phyloP scores from a whole-genome alignment of 35 echinoderm and acorn worm genomes.

The Eucidaris tribuloides region DNA sequence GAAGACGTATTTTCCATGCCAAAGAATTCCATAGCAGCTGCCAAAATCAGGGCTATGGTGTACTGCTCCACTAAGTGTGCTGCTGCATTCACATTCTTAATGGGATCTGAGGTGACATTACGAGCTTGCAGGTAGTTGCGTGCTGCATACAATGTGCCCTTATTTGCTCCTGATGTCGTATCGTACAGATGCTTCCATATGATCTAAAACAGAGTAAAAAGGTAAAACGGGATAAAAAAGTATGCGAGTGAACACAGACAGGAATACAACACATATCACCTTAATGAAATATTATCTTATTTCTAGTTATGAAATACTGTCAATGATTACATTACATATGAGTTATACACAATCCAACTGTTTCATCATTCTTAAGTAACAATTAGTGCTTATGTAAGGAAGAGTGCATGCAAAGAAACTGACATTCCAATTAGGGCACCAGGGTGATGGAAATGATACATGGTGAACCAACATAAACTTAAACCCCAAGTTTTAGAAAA shows the following conservation, averaged over 20 bases:
- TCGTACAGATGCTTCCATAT: constrained; percentile 43
- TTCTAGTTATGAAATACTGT: too few species aligned
- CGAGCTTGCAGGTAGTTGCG: background rate
- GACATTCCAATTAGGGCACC: too few species aligned
- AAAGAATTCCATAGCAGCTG: constrained; percentile 28
- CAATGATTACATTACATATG: too few species aligned
- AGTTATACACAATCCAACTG: too few species aligned
- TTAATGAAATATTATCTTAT: background rate
- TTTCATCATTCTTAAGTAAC: too few species aligned
- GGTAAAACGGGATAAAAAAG: background rate
- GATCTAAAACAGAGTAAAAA: background rate
- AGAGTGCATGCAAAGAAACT: too few species aligned
- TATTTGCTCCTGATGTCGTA: constrained; percentile 7
- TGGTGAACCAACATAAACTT: too few species aligned
- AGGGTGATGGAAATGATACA: too few species aligned
- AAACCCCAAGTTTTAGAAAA: too few species aligned
- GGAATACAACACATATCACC: background rate
- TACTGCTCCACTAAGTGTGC: constrained; percentile 28
- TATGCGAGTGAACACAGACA: background rate
- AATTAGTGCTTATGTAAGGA: too few species aligned
- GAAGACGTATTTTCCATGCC: constrained; percentile 19
- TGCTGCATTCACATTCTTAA: constrained; percentile 33
- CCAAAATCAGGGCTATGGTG: constrained; percentile 2
- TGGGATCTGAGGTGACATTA: constrained; percentile 42
- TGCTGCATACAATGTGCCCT: constrained; percentile 29